Conservation (phyloP, 2,888 invertebrate species). For the Bombylius discolor region DNA sequence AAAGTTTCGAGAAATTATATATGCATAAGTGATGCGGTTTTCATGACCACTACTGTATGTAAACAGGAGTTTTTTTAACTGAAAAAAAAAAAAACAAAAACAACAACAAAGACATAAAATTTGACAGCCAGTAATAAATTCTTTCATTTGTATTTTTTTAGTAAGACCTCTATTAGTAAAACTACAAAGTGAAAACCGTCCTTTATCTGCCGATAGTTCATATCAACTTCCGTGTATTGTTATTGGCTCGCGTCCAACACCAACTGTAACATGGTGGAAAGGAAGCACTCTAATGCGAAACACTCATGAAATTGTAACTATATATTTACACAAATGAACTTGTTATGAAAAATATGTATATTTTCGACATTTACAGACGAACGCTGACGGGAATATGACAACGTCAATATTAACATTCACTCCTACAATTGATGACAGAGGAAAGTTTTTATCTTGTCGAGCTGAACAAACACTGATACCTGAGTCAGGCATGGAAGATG, state of each 20-base stretch:
- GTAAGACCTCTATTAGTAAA: constrained; percentile 60
- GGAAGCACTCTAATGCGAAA: constrained; percentile 53
- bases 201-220: constrained; percentile 55
- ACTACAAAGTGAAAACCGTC: constrained; percentile 53
- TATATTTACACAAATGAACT: too few relatives aligned
- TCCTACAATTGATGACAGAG: constrained; percentile 69
- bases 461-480: constrained; percentile 64
- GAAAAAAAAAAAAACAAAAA: too few relatives aligned
- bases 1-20: too few relatives aligned
- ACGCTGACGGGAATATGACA: constrained; percentile 57
- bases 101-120: background rate
- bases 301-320: constrained; percentile 52
- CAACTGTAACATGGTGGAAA: constrained; percentile 68
- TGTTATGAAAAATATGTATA: background rate
- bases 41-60: too few relatives aligned
- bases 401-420: constrained; percentile 62
- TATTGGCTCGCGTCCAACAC: constrained; percentile 60
- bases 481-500: constrained; percentile 62
- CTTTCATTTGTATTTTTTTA: constrained; percentile 31
- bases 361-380: constrained; percentile 21
- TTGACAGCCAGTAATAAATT: background rate
- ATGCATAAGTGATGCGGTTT: too few relatives aligned
- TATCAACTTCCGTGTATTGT: constrained; percentile 62
- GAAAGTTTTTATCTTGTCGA: constrained; percentile 60
- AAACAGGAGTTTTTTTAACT: too few relatives aligned